Evolutionary conservation across 2,797 vertebrate genomes (phyloP), one percentile per base, ranked within the genome.

Genomic region (Lagorchestes hirsutus): DNA sequence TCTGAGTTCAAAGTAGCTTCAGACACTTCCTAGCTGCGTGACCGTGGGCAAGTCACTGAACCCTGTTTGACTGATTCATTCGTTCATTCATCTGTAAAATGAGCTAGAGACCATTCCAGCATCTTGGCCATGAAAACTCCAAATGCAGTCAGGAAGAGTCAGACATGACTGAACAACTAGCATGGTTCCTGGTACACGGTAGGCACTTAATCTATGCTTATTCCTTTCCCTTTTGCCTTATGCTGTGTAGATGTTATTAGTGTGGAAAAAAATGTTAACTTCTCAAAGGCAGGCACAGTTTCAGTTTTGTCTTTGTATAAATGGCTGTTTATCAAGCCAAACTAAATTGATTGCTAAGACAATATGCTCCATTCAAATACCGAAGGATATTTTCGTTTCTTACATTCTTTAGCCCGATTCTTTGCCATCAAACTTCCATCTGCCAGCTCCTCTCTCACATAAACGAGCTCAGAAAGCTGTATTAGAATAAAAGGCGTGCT

Each of bases 311-410:
- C 22, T 82, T 82, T 40, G 40, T 46, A 40, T 46, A 82, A 82
- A 46, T 46, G 40, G 11, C 24, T 82, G 18, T 82, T 46, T 46
- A 46, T 46, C 12, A 13, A 82, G 18, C 6, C 11, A 18, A 82
- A 82, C 18, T 92, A 40, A 50, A 90, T 93, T 90, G 28, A 55
- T 56, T 34, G 40, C 22, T 87, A 55, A 95, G 67, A 22, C 24
- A 92, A 54, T 55, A 14, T 9, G 62, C 24, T 74, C 82, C 55
- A 14, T 90, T 96, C 34, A 91, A 34, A 91, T 90, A 95, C 46
- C 50, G 94, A 92, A 58, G 50, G 8, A 11, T 52, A 90, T 90
- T 54, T 55, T 54, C 29, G 82, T 16, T 92, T 93, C 67, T 56
- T 55, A 57, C 16, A 90, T 67, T 90, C 87, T 56, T 92, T 57